phyloP scores from a whole-genome alignment of 2,797 vertebrate genomes.

The Cyclopterus lumpus region DNA sequence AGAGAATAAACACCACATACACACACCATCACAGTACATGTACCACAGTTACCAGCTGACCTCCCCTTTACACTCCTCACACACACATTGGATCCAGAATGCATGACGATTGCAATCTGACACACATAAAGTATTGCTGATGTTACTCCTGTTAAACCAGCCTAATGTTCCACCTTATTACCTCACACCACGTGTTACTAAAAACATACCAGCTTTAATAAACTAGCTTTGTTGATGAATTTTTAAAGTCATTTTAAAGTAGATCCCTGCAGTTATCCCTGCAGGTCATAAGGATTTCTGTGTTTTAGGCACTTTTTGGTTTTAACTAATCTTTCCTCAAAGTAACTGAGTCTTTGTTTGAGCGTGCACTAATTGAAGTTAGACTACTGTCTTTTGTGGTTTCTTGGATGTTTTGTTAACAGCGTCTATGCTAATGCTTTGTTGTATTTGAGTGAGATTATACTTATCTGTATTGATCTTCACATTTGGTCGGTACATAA shows the following conservation, averaged over 20 bases:
- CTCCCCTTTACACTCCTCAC: not conserved
- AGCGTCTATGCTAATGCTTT: conserved; percentile 27
- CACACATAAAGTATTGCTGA: conserved; percentile 26
- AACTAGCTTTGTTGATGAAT: conserved; percentile 29
- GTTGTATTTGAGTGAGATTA: conserved; percentile 5
- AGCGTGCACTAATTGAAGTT: not conserved
- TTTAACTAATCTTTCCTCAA: conserved; percentile 25
- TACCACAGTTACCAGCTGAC: not conserved
- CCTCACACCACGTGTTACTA: conserved; percentile 25
- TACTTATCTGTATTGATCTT: conserved; percentile 16
- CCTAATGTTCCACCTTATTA: conserved; percentile 28
- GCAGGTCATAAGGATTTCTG: conserved; percentile 20
- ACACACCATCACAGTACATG: conserved; percentile 2
- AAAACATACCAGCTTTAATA: conserved; percentile 37
- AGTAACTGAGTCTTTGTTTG: conserved; percentile 10
- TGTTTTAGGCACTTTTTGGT: conserved; percentile 28
- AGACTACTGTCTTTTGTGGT: conserved; percentile 10
- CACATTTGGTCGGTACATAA: conserved; percentile 18
- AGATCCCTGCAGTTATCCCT: conserved; percentile 10
- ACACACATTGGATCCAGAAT: conserved; percentile 15
- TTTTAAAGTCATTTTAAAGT: conserved; percentile 33
- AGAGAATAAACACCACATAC: conserved; percentile 45
- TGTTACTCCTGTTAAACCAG: conserved; percentile 28
- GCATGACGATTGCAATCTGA: conserved; percentile 27
- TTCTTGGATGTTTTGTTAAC: conserved; percentile 16